These are phyloP conservation scores for Podarcis muralis DNA, from an alignment of 2,113 vertebrate genomes.

Conservation along the genomic window DNA sequence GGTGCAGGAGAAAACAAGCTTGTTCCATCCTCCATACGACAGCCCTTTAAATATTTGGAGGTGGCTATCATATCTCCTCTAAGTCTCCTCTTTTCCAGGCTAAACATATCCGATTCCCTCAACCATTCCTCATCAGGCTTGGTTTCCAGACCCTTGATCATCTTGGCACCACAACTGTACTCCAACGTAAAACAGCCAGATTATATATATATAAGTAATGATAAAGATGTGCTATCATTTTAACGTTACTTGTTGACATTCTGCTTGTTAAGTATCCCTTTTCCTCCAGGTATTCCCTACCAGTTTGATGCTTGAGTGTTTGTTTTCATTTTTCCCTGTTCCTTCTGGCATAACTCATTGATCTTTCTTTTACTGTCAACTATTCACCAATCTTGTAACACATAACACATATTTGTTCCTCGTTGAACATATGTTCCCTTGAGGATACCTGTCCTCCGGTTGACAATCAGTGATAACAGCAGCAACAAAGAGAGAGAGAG, in stretches of 20 bases:
- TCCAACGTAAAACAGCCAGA: background rate
- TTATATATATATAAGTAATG: background rate
- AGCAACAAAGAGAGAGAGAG: background rate
- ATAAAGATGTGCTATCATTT: background rate
- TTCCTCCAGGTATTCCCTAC: slow-evolving; percentile 5
- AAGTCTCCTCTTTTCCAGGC: too few species aligned
- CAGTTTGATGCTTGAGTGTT: slow-evolving; percentile 18
- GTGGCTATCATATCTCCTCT: too few species aligned
- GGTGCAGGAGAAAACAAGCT: too few species aligned
- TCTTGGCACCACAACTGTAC: background rate
- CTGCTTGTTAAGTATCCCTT: background rate
- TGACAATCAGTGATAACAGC: slow-evolving; percentile 39
- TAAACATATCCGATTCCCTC: too few species aligned
- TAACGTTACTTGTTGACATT: slow-evolving; percentile 15
- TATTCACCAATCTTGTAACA: slow-evolving; percentile 30
- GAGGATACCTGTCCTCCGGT: slow-evolving; percentile 58
- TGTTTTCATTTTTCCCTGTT: slow-evolving; percentile 29
- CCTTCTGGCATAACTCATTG: slow-evolving; percentile 38
- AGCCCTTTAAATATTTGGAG: too few species aligned
- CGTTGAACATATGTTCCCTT: slow-evolving; percentile 55
- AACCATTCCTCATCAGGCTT: too few species aligned
- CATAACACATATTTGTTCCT: slow-evolving; percentile 28
- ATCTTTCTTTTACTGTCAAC: slow-evolving; percentile 47
- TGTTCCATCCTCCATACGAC: too few species aligned
- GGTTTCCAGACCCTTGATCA: too few species aligned